Conservation (phyloP, 2,888 invertebrate genomes). For the Nymphalis polychloros region DNA sequence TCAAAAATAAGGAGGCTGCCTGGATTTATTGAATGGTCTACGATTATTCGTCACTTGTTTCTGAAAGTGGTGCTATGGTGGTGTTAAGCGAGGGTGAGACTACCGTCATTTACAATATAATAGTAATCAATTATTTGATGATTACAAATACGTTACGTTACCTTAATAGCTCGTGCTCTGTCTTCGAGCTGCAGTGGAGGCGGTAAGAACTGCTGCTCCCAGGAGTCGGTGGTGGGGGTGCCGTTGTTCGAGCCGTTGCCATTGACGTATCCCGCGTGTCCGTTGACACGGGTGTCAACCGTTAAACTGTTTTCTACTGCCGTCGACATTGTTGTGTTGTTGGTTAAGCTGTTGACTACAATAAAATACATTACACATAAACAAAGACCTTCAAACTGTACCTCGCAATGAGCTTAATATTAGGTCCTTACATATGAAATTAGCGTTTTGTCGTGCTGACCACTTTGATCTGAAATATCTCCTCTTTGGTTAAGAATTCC, state of each 20-base stretch:
- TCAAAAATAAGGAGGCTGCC: not conserved
- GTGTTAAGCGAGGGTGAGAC: too few species aligned
- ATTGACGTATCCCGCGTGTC: conserved; percentile 40
- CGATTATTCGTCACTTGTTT: too few species aligned
- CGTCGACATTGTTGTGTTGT: conserved; percentile 51
- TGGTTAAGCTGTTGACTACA: not conserved
- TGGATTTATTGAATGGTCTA: too few species aligned
- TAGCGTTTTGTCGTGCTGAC: too few species aligned
- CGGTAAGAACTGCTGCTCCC: conserved; percentile 69
- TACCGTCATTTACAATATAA: not conserved
- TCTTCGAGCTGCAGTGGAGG: conserved; percentile 63
- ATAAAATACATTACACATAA: too few species aligned
- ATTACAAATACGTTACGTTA: conserved; percentile 36
- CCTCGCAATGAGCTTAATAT: too few species aligned
- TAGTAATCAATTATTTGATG: too few species aligned
- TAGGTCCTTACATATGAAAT: too few species aligned
- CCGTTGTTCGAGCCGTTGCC: conserved; percentile 33
- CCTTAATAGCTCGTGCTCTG: conserved; percentile 63
- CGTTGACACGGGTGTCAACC: conserved; percentile 45
- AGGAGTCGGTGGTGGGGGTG: conserved; percentile 48
- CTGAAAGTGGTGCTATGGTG: too few species aligned
- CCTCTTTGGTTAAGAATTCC: too few species aligned
- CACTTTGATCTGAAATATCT: too few species aligned
- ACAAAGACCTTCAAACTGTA: too few species aligned
- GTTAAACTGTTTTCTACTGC: conserved; percentile 49